Evolutionary conservation across 2,888 invertebrate species (phyloP).

Genomic region (Empis livida): DNA sequence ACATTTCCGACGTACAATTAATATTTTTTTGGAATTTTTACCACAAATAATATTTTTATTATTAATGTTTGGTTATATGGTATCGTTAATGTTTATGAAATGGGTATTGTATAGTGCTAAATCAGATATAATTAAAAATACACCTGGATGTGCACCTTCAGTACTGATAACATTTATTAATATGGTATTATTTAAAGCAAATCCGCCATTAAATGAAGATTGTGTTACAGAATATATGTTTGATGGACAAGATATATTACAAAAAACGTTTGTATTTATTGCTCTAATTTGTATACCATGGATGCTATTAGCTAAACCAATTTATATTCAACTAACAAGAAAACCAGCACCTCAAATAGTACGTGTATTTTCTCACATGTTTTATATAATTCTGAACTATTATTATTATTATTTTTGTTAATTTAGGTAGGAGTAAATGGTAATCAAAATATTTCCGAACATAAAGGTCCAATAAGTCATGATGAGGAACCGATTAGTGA

Average conservation of each 20-base stretch:
- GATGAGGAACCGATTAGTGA: constrained; percentile 66
- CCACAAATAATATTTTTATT: constrained; percentile 83
- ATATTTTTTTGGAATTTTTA: constrained; percentile 71
- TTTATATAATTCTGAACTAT: neutral
- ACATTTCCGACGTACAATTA: constrained; percentile 55
- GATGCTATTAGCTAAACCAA: constrained; percentile 87
- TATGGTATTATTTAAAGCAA: constrained; percentile 59
- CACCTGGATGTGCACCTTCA: constrained; percentile 55
- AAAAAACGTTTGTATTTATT: constrained; percentile 64
- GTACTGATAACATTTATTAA: constrained; percentile 67
- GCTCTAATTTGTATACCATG: constrained; percentile 82
- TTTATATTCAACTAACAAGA: constrained; percentile 45
- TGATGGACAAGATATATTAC: constrained; percentile 53
- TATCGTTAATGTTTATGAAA: constrained; percentile 83
- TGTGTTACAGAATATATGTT: constrained; percentile 54
- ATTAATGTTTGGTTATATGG: constrained; percentile 84
- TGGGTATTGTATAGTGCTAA: constrained; percentile 62
- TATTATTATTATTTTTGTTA: neutral
- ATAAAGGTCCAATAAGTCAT: constrained; percentile 21
- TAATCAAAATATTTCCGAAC: neutral
- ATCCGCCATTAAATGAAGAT: constrained; percentile 23
- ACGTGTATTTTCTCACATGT: constrained; percentile 25
- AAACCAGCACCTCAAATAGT: constrained; percentile 27
- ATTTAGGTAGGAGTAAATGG: neutral
- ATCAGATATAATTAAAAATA: constrained; percentile 23